A percentile compares a stretch with the other conserved stretches of the same genome.
Conservation (phyloP, 35 echinoderm and acorn worm species). For the Nesometra sesokonis region DNA sequence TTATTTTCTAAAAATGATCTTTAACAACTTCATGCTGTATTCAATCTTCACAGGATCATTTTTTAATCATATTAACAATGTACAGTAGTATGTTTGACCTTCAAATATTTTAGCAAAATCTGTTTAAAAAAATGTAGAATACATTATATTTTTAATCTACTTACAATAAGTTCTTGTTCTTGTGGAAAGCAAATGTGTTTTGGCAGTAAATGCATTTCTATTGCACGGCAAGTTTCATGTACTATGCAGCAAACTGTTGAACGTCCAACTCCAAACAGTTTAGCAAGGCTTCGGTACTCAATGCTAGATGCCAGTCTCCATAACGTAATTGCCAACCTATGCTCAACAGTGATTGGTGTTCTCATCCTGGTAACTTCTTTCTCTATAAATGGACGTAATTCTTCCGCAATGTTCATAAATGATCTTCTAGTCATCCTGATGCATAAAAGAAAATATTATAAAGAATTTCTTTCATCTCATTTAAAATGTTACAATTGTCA, state of each 20-base stretch:
- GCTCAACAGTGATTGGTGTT: slow-evolving; percentile 23
- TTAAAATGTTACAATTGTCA: too few relatives aligned
- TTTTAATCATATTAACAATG: too few relatives aligned
- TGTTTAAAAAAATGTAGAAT: too few relatives aligned
- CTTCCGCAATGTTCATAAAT: slow-evolving; percentile 5
- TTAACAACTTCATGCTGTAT: too few relatives aligned
- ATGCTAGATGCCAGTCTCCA: slow-evolving; percentile 35
- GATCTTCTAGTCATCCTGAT: slow-evolving; percentile 39
- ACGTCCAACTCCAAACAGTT: slow-evolving; percentile 32
- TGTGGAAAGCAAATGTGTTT: neutral
- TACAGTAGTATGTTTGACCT: too few relatives aligned
- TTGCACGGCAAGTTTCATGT: slow-evolving; percentile 25
- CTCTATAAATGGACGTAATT: slow-evolving; percentile 1
- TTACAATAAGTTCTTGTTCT: neutral
- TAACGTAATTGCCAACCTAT: slow-evolving; percentile 36
- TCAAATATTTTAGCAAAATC: too few relatives aligned
- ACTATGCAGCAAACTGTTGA: slow-evolving; percentile 25
- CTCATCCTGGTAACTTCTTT: slow-evolving; percentile 24
- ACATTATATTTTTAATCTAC: neutral
- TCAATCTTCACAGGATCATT: too few relatives aligned
- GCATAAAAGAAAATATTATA: too few relatives aligned
- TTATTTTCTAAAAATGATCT: too few relatives aligned
- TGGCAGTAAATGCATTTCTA: neutral
- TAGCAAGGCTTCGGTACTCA: slow-evolving; percentile 14
- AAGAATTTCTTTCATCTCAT: too few relatives aligned